Evolutionary conservation across 2,113 vertebrate species (phyloP).

Genomic region (Lophius piscatorius): DNA sequence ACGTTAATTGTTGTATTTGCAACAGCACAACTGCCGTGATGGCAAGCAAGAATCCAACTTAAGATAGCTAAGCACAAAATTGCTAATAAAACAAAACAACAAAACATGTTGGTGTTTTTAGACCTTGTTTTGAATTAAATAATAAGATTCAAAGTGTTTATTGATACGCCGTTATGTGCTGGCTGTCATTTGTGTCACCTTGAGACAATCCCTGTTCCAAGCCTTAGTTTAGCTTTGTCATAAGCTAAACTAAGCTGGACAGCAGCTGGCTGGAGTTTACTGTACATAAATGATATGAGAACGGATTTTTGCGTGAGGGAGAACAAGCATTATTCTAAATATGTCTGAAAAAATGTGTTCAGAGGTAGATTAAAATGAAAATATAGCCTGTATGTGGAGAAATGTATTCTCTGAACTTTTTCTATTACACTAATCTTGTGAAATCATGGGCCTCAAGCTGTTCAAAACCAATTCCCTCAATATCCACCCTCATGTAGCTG

Average conservation of each 20-base stretch:
- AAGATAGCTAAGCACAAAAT: no score
- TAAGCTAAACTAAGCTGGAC: neutral
- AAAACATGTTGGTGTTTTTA: no score
- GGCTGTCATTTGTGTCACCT: no score
- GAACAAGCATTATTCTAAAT: neutral
- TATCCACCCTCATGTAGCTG: neutral
- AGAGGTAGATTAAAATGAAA: constrained; percentile 22
- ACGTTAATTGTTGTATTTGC: no score
- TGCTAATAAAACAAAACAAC: no score
- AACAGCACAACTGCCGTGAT: no score
- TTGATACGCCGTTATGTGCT: no score
- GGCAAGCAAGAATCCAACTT: no score
- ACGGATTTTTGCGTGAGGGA: neutral
- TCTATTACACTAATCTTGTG: constrained; percentile 32
- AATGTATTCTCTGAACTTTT: constrained; percentile 26
- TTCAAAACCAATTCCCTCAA: neutral
- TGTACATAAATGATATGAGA: neutral
- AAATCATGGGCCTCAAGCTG: constrained; percentile 30
- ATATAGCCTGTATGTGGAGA: constrained; percentile 3
- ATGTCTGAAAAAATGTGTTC: neutral
- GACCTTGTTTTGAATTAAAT: no score
- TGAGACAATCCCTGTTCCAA: no score
- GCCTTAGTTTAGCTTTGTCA: no score
- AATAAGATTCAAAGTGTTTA: no score
- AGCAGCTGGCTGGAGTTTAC: neutral